These are phyloP conservation scores for Hippolais icterina DNA, from an alignment of 2,113 vertebrate genomes.

Conservation along the genomic window DNA sequence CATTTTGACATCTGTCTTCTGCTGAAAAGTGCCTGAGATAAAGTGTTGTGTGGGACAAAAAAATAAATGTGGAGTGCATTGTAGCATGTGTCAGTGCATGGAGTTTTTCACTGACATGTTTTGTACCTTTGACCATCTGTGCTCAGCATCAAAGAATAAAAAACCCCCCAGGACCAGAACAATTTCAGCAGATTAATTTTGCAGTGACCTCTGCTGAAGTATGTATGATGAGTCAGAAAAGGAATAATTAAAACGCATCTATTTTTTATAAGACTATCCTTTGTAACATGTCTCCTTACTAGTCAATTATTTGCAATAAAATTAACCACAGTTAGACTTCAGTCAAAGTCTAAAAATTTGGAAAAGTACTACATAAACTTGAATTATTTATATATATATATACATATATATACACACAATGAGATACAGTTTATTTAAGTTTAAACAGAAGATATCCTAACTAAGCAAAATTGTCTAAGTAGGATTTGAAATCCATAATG, in stretches of 20 bases:
- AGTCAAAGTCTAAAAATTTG: background rate
- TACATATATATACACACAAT: accelerated
- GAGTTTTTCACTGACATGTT: background rate
- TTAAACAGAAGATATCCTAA: background rate
- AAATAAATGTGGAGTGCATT: background rate
- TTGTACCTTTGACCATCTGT: background rate
- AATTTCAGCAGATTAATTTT: background rate
- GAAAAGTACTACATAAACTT: background rate
- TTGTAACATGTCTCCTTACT: background rate
- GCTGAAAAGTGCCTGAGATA: background rate
- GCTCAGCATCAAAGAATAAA: background rate
- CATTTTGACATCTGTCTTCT: background rate
- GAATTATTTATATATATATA: background rate
- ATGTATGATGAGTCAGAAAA: background rate
- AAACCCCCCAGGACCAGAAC: background rate
- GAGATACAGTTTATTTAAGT: background rate
- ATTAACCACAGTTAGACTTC: background rate
- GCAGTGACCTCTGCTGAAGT: background rate
- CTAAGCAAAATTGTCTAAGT: background rate
- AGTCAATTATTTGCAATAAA: background rate
- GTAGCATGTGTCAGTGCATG: no score
- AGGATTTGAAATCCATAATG: background rate
- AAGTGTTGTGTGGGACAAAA: background rate
- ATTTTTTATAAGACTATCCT: background rate
- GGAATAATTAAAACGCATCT: background rate